Conservation (phyloP, 2,113 vertebrate genomes). For the Tupaia chinensis region DNA sequence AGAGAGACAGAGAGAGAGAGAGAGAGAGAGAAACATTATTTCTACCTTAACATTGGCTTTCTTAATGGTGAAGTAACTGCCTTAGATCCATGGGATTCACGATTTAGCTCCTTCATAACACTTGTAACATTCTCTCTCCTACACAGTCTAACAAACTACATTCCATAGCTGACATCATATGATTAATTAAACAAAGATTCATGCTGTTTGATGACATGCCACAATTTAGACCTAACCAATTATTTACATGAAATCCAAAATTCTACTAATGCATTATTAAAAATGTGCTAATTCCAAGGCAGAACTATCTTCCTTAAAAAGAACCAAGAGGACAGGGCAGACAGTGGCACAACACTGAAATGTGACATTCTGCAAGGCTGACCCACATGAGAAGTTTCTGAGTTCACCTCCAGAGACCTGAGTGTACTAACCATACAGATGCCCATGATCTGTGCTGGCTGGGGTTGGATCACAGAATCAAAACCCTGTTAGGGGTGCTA, state of each 20-base stretch:
- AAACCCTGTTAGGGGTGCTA: too few relatives aligned
- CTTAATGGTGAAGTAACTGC: not conserved
- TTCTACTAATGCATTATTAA: slow-evolving; percentile 46
- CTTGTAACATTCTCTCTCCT: slow-evolving; percentile 1
- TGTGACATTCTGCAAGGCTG: too few relatives aligned
- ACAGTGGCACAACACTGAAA: too few relatives aligned
- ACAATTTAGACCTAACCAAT: slow-evolving; percentile 53
- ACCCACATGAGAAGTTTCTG: too few relatives aligned
- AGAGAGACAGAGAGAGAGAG: too few relatives aligned
- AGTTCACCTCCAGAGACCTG: too few relatives aligned
- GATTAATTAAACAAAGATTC: slow-evolving; percentile 59
- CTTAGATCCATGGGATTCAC: slow-evolving; percentile 35
- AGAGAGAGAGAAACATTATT: not conserved
- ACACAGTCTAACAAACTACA: slow-evolving; percentile 56
- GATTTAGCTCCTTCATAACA: not conserved
- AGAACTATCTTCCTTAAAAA: slow-evolving; percentile 21
- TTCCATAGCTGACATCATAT: slow-evolving; percentile 50
- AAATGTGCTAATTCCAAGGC: slow-evolving; percentile 36
- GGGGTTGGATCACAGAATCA: too few relatives aligned
- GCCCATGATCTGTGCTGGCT: too few relatives aligned
- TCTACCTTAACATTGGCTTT: not conserved
- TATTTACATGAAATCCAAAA: too few relatives aligned
- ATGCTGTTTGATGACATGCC: slow-evolving; percentile 41
- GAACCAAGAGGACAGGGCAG: not conserved
- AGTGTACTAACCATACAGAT: too few relatives aligned